Base-by-base conservation (phyloP, 1,140 invertebrate species). In the Phortica variegata region DNA sequence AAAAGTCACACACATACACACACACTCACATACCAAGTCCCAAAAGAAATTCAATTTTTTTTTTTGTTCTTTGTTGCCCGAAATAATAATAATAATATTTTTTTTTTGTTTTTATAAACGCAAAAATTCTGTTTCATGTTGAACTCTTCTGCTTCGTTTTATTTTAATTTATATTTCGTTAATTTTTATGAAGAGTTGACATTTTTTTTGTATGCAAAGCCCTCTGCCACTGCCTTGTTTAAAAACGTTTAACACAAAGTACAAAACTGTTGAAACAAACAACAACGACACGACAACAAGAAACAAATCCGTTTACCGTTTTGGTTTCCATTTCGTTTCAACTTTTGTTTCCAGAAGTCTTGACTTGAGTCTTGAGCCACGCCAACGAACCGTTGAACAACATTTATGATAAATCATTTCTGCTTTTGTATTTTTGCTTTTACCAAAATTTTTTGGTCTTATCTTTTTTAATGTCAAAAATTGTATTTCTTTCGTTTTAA, bases 101-200 rank as follows among this genome's bases (percentile, higher is more conserved):
- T 58, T 62, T 60, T 68, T 60, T 63, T 60, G 50, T 61, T 66
- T 66, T 65, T 58, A 56, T 26, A 26, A 26, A n/a, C 23, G 5
- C 23, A 26, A 5, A 10, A 26, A 10, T 6, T 26, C 5, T 26
- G 23, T 65, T 65, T 51, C 56, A 58, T 58, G 58, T 55, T 44
- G 6, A 26, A 26, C 23, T 26, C 23, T 26, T 26, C 5, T 5
- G 23, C 15, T 34, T 17, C 36, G 56, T 55, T 41, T 50, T 54
- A 52, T 60, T 68, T 68, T 68, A 69, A 68, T 63, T 68, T 68
- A 68, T 68, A 68, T 68, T 68, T 68, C 58, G 65, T 68, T 69
- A 68, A 68, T 68, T 68, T 68, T 68, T 68, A 68, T 68, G 65
- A 68, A 63, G 63, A 68, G 63, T 68, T 68, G 63, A 68, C 65